phyloP scores from a whole-genome alignment of 2,113 vertebrate species.

The Dunckerocampus dactyliophorus region DNA sequence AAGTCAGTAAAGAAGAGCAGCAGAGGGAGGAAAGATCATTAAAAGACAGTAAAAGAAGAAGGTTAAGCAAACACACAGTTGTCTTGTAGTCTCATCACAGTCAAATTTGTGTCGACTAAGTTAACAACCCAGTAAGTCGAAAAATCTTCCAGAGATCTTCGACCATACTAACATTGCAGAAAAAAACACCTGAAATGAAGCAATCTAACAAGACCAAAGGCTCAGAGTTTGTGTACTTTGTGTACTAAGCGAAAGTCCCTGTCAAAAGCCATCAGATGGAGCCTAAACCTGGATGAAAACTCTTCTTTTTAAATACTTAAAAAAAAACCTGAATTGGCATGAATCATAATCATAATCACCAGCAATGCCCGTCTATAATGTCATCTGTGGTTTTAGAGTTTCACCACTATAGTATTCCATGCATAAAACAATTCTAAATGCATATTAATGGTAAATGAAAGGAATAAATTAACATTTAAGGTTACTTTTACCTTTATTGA shows the following conservation, averaged over 20 bases:
- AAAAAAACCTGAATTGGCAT: too few relatives aligned
- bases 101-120: background rate
- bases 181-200: slow-evolving; percentile 7
- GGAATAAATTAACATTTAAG: too few relatives aligned
- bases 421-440: too few relatives aligned
- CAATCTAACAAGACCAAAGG: slow-evolving; percentile 25
- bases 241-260: slow-evolving; percentile 40
- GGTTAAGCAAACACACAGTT: background rate
- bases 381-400: too few relatives aligned
- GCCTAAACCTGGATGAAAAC: slow-evolving; percentile 43
- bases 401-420: too few relatives aligned
- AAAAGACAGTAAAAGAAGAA: slow-evolving; percentile 11
- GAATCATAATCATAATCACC: too few relatives aligned
- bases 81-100: slow-evolving; percentile 15
- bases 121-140: background rate
- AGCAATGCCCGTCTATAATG: too few relatives aligned
- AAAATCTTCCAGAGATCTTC: too few relatives aligned
- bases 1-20: slow-evolving; percentile 45
- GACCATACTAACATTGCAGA: too few relatives aligned
- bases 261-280: slow-evolving; percentile 31
- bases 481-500: too few relatives aligned
- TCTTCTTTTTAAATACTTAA: slow-evolving; percentile 9
- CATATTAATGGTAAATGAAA: too few relatives aligned
- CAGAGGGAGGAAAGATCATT: slow-evolving; percentile 26
- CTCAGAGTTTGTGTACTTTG: slow-evolving; percentile 18